Percentiles rank a stretch among this genome's conserved stretches.
Conservation (phyloP, 1,140 invertebrate genomes). For the Drosophila equinoxialis region DNA sequence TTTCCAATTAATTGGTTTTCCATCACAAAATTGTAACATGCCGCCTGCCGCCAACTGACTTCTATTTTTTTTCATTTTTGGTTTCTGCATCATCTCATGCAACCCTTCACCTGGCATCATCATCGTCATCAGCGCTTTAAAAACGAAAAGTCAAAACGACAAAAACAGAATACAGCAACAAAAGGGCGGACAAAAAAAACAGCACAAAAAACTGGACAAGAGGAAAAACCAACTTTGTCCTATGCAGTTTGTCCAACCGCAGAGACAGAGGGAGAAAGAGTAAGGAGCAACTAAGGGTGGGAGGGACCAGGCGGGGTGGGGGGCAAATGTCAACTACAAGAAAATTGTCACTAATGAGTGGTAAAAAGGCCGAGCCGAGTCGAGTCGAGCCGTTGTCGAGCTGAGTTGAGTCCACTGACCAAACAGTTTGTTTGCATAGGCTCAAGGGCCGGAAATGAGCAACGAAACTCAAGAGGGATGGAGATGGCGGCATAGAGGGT, state of each 20-base stretch:
- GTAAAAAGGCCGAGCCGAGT: constrained; percentile 67
- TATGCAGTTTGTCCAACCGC: constrained; percentile 35
- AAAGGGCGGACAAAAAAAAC: constrained; percentile 1
- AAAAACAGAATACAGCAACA: constrained; percentile 6
- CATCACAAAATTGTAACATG: constrained; percentile 68
- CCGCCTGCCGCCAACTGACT: not conserved
- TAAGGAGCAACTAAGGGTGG: not conserved
- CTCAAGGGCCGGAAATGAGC: constrained; percentile 47
- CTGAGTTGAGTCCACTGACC: constrained; percentile 43
- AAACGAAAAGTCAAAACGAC: constrained; percentile 38
- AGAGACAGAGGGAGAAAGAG: constrained; percentile 2
- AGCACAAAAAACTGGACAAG: constrained; percentile 9
- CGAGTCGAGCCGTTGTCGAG: constrained; percentile 6
- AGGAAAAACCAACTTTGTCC: constrained; percentile 65
- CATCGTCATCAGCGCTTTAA: constrained; percentile 16
- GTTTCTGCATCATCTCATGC: constrained; percentile 18
- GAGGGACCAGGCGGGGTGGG: constrained; percentile 13
- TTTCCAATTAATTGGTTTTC: constrained; percentile 80
- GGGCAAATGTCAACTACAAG: constrained; percentile 80
- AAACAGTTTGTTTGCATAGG: constrained; percentile 61
- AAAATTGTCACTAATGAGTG: constrained; percentile 82
- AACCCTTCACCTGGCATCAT: constrained; percentile 12
- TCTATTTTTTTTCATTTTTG: not conserved
- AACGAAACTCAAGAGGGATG: constrained; percentile 6
- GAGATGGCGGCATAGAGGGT: not conserved